Base-by-base conservation (phyloP, 2,888 invertebrate genomes). In the Eupithecia pulchellata region DNA sequence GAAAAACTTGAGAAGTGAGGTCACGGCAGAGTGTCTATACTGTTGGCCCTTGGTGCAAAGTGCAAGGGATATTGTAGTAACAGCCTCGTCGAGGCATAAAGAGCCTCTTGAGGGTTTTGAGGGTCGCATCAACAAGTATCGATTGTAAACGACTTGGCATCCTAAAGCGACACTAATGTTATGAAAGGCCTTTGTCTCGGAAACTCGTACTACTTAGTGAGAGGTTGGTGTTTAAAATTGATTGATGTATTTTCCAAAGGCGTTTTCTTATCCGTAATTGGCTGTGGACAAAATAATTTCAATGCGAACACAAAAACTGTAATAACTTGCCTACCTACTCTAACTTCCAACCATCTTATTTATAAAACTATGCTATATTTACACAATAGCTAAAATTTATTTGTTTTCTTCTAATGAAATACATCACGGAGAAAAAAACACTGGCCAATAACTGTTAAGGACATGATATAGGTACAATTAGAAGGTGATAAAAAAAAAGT, bases 61-160 rank as follows among this genome's bases (percentile, higher is more conserved):
- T 39, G 66, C 62, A 65, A 65, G 9, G 13, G 14, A 13, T 61
- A 52, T 61, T 32, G 55, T 47, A 47, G n/a, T 9, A 63, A 61
- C 60, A 32, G 64, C 32, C 32, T 30, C 47, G n/a, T 57, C 68
- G 42, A 68, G 68, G 57, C 25, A 52, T 25, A 11, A n/a, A 63
- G 65, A 39, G 57, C 30, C 39, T 39, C 66, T 67, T 64, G 30
- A 66, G 36, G 30, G 47, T 58, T 36, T 25, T 17, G n/a, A 52
- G 47, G 63, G 52, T 52, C n/a, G 61, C n/a, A 66, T 71, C 68
- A 64, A 66, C 68, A 66, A 64, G 57, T 68, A 66, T 66, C 52
- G 65, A 58, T 57, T 69, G 5, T 39, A 66, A 66, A 63, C 29
- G n/a, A 25, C 47, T 34, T 66, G 63, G 20, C n/a, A 30, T 30